A percentile compares a stretch with the other conserved stretches of the same genome.
Evolutionary conservation across 2,888 invertebrate species (phyloP).

Genomic region (Cantharis rustica): DNA sequence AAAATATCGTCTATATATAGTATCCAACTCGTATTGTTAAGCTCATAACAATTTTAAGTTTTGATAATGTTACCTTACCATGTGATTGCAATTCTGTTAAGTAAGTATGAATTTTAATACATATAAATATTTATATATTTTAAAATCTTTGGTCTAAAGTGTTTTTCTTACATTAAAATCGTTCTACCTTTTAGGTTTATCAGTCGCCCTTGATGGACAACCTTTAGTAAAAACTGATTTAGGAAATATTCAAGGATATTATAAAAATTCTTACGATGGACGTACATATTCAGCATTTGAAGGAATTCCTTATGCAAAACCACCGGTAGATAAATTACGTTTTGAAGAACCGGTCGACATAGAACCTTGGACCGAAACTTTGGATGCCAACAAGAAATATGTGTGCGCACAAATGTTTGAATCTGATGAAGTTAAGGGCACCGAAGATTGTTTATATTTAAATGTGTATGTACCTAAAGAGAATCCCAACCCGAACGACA

Average conservation of each 20-base stretch:
- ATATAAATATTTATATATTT: too few relatives aligned
- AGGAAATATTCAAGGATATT: not conserved
- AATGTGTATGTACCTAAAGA: slow-evolving; percentile 62
- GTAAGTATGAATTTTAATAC: not conserved
- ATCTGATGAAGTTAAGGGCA: slow-evolving; percentile 51
- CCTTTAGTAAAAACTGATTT: not conserved
- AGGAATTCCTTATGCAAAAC: slow-evolving; percentile 13
- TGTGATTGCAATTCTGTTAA: not conserved
- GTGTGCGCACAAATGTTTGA: not conserved
- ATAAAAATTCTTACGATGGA: not conserved
- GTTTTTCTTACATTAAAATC: not conserved
- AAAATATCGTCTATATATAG: not conserved
- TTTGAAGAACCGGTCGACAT: slow-evolving; percentile 2
- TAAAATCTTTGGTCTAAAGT: too few relatives aligned
- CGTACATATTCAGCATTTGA: slow-evolving; percentile 1
- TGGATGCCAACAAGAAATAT: not conserved
- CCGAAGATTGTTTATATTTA: slow-evolving; percentile 66
- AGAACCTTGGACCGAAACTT: slow-evolving; percentile 5
- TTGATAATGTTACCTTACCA: not conserved
- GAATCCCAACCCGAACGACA: slow-evolving; percentile 41
- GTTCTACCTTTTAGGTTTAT: not conserved
- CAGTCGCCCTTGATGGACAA: not conserved
- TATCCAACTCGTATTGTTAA: not conserved
- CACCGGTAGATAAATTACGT: slow-evolving; percentile 4
- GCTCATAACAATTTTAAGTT: not conserved